phyloP scores from a whole-genome alignment of 2,797 vertebrate species.

The Danio kyathit region DNA sequence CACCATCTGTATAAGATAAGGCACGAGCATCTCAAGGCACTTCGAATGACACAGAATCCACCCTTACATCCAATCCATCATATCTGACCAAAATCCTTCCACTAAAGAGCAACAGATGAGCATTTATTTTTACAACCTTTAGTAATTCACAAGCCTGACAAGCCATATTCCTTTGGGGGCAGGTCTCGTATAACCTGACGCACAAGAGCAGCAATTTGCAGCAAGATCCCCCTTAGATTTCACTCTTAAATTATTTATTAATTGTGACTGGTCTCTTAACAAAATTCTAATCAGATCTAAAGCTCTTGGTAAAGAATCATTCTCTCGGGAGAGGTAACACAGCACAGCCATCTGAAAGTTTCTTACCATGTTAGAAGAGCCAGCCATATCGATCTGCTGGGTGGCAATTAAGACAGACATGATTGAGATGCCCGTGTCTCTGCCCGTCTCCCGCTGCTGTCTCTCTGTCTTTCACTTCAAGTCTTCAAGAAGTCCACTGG shows the following conservation, averaged over 20 bases:
- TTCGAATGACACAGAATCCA: neutral
- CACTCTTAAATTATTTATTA: slow-evolving; percentile 5
- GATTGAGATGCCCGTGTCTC: slow-evolving; percentile 53
- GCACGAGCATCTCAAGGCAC: neutral
- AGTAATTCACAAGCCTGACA: neutral
- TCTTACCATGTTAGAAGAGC: slow-evolving; percentile 74
- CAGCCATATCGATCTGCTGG: slow-evolving; percentile 71
- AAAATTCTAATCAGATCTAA: slow-evolving; percentile 29
- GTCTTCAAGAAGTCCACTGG: slow-evolving; percentile 61
- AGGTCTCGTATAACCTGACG: neutral
- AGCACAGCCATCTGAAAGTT: slow-evolving; percentile 14
- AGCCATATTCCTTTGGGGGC: neutral
- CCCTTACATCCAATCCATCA: neutral
- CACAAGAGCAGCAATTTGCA: neutral
- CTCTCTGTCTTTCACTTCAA: slow-evolving; percentile 35
- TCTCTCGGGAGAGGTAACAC: slow-evolving; percentile 19
- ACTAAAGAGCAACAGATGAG: neutral
- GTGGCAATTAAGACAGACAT: slow-evolving; percentile 79
- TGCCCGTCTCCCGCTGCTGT: slow-evolving; percentile 42
- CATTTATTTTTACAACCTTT: neutral
- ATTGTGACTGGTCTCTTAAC: neutral
- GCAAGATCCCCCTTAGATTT: neutral
- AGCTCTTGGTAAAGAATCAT: slow-evolving; percentile 18
- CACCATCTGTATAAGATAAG: neutral
- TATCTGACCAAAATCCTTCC: neutral